phyloP scores from a whole-genome alignment of 1,140 invertebrate species.

The Prorops nasuta region DNA sequence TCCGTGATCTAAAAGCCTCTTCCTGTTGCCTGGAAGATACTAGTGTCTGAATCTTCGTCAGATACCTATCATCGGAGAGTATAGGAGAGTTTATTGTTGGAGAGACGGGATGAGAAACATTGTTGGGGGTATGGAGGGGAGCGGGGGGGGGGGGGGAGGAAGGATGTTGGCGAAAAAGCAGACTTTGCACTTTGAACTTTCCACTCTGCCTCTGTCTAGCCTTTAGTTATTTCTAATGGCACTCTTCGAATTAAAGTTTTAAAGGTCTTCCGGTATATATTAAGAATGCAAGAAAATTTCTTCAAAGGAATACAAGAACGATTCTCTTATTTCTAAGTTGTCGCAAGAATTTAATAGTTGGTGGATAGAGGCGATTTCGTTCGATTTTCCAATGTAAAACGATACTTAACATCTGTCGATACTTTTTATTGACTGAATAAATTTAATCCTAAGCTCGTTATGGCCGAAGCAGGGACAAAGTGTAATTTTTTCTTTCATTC shows the following conservation, averaged over 20 bases:
- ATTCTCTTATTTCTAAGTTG: too few relatives aligned
- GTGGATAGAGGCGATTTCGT: too few relatives aligned
- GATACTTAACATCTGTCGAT: too few relatives aligned
- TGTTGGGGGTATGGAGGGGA: slow-evolving; percentile 7
- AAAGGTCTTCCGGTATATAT: slow-evolving; percentile 43
- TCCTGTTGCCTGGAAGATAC: slow-evolving; percentile 42
- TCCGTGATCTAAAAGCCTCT: slow-evolving; percentile 41
- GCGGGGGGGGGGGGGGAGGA: slow-evolving; percentile 16
- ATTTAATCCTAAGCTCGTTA: neutral
- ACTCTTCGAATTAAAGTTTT: slow-evolving; percentile 49
- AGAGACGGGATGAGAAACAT: slow-evolving; percentile 8
- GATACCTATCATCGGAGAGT: neutral
- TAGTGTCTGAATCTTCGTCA: slow-evolving; percentile 22
- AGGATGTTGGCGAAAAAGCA: slow-evolving; percentile 26
- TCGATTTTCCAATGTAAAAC: too few relatives aligned
- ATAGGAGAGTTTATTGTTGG: slow-evolving; percentile 8
- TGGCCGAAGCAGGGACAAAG: neutral
- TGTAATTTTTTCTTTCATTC: neutral
- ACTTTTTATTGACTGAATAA: neutral
- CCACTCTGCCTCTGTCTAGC: slow-evolving; percentile 29
- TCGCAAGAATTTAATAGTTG: too few relatives aligned
- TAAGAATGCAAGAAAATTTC: slow-evolving; percentile 22
- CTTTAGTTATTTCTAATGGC: slow-evolving; percentile 46
- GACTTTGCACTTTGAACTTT: slow-evolving; percentile 52
- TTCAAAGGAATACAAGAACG: neutral